Evolutionary conservation across 1,140 invertebrate genomes (phyloP).

Genomic region (Trachelipus rathkii): DNA sequence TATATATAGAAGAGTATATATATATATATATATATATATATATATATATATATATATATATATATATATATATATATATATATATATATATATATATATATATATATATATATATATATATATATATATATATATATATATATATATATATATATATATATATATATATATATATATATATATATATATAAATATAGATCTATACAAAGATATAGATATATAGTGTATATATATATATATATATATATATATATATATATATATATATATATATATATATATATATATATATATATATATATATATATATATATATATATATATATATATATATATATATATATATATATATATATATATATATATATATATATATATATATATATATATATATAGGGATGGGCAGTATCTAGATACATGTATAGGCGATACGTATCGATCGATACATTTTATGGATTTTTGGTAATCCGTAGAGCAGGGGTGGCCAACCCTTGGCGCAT

Average conservation of each 20-base stretch:
- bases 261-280: slow-evolving; percentile 25
- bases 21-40: slow-evolving; percentile 28
- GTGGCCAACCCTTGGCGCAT: too few species aligned
- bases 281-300: slow-evolving; percentile 27
- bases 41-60: slow-evolving; percentile 32
- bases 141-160: slow-evolving; percentile 27
- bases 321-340: too few species aligned
- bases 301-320: too few species aligned
- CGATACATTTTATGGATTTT: too few species aligned
- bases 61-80: slow-evolving; percentile 23
- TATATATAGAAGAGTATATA: slow-evolving; percentile 20
- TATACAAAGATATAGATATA: slow-evolving; percentile 10
- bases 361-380: too few species aligned
- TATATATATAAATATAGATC: not conserved
- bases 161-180: slow-evolving; percentile 24
- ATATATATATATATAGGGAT: too few species aligned
- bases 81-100: not conserved
- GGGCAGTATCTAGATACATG: too few species aligned
- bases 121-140: slow-evolving; percentile 26
- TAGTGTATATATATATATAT: slow-evolving; percentile 12
- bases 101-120: slow-evolving; percentile 20
- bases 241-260: slow-evolving; percentile 24
- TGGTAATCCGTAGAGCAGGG: too few species aligned
- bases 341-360: too few species aligned
- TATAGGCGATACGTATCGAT: too few species aligned